These are phyloP conservation scores for Atherinosoma microstoma DNA, from an alignment of 2,797 vertebrate genomes.

Conservation along the genomic window DNA sequence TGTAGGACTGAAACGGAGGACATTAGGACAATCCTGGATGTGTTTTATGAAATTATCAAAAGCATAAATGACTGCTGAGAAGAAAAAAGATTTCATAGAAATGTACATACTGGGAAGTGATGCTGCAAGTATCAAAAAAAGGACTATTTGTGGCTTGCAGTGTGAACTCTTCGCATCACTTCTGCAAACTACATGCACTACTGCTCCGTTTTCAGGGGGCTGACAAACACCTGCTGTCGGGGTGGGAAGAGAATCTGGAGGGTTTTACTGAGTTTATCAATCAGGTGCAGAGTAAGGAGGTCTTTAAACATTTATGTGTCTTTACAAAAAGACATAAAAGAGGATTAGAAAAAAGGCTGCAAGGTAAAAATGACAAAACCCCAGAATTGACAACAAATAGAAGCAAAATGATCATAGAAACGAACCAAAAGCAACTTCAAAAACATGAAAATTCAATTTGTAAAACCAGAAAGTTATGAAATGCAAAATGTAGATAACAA, in stretches of 20 bases:
- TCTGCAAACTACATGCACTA: slow-evolving; percentile 34
- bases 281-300: not conserved
- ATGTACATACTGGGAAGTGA: slow-evolving; percentile 5
- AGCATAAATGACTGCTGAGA: not conserved
- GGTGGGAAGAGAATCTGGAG: not conserved
- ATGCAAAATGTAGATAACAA: not conserved
- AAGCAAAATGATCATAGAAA: not conserved
- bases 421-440: not conserved
- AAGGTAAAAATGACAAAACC: not conserved
- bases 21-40: not conserved
- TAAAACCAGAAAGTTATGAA: not conserved
- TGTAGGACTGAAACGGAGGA: slow-evolving; percentile 31
- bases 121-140: not conserved
- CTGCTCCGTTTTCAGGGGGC: not conserved
- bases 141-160: not conserved
- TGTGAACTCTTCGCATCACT: not conserved
- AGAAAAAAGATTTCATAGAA: slow-evolving; percentile 13
- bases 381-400: not conserved
- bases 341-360: not conserved
- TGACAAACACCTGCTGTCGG: slow-evolving; percentile 1
- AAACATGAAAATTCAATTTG: not conserved
- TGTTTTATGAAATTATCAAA: not conserved
- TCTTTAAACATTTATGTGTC: not conserved
- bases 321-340: not conserved
- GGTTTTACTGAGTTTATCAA: not conserved